Evolutionary conservation across 1,140 invertebrate genomes (phyloP).

Genomic region (Pinna nobilis): DNA sequence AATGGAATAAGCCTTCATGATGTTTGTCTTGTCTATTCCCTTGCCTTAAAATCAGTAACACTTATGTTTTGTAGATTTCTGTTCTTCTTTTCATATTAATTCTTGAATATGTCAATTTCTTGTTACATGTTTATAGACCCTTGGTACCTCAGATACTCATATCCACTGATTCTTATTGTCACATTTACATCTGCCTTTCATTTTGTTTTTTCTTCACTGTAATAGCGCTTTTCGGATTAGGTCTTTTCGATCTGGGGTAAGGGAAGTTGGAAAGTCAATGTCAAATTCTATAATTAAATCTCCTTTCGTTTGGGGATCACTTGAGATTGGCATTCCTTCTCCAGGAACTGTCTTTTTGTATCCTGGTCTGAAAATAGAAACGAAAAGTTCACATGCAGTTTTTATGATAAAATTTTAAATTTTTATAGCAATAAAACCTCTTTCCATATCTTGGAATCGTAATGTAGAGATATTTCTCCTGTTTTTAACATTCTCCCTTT

Average conservation of each 20-base stretch:
- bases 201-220: conserved; percentile 37
- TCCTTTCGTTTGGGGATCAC: conserved; percentile 70
- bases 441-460: too few species aligned
- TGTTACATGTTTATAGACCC: too few species aligned
- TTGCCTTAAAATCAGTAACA: too few species aligned
- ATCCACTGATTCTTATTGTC: background rate
- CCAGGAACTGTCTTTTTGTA: conserved; percentile 72
- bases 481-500: too few species aligned
- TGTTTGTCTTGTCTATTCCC: too few species aligned
- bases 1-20: too few species aligned
- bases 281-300: conserved; percentile 75
- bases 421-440: background rate
- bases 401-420: background rate
- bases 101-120: too few species aligned
- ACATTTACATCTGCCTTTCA: background rate
- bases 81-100: too few species aligned
- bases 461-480: too few species aligned
- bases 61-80: too few species aligned
- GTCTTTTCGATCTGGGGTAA: conserved; percentile 72
- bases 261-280: conserved; percentile 71
- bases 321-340: conserved; percentile 74
- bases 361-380: conserved; percentile 68
- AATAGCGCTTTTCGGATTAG: conserved; percentile 66
- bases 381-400: background rate
- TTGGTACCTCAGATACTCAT: too few species aligned